These are phyloP conservation scores for Salminus brasiliensis DNA, from an alignment of 2,113 vertebrate genomes.

Conservation along the genomic window DNA sequence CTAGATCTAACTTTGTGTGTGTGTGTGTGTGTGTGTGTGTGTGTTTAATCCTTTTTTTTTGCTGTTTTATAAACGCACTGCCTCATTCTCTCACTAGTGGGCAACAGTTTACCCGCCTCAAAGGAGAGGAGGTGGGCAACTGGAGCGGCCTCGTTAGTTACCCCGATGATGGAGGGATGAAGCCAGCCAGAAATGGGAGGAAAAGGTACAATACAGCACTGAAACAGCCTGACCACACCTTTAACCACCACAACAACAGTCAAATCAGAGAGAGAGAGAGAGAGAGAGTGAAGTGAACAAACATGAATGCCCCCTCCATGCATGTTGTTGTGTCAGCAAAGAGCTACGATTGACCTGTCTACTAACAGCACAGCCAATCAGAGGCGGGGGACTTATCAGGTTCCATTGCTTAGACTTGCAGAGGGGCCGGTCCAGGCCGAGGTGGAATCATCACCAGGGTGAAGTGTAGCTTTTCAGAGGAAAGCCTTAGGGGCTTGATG, in stretches of 20 bases:
- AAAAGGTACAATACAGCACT: constrained; percentile 90
- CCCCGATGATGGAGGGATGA: constrained; percentile 91
- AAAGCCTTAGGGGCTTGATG: constrained; percentile 7
- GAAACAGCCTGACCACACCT: constrained; percentile 67
- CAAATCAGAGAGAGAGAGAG: constrained; percentile 43
- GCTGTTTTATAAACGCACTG: constrained; percentile 79
- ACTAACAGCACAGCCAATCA: constrained; percentile 31
- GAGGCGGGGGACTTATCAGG: neutral
- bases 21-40: constrained; percentile 17
- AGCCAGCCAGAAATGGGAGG: constrained; percentile 90
- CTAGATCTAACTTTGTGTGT: neutral
- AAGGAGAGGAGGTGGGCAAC: constrained; percentile 94
- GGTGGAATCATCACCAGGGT: constrained; percentile 45
- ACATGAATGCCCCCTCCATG: constrained; percentile 53
- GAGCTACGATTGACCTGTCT: neutral
- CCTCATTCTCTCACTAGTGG: constrained; percentile 97
- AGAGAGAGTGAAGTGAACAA: constrained; percentile 57
- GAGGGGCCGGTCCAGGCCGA: constrained; percentile 13
- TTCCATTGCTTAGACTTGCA: neutral
- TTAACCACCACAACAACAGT: too few species aligned
- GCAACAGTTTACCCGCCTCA: constrained; percentile 98
- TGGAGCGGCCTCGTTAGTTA: constrained; percentile 96
- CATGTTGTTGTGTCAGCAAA: constrained; percentile 65
- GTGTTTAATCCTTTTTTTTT: constrained; percentile 48
- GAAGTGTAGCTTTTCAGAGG: neutral